These are phyloP conservation scores for Entomobrya proxima DNA, from an alignment of 2,888 invertebrate species.

Conservation along the genomic window DNA sequence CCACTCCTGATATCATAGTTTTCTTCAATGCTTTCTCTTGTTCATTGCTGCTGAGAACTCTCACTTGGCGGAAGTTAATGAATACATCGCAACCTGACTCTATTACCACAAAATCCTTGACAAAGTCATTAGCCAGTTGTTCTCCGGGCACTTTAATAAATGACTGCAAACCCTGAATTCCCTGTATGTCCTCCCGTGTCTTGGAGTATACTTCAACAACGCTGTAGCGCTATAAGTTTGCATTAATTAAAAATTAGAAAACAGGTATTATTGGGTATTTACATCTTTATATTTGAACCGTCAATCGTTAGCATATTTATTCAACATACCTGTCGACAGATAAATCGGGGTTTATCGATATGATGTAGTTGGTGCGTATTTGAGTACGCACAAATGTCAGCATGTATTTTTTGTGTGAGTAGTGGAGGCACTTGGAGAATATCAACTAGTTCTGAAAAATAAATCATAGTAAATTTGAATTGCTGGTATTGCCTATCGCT, in stretches of 20 bases:
- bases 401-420: constrained; percentile 11
- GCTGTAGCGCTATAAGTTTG: not conserved
- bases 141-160: no score
- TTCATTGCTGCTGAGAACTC: no score
- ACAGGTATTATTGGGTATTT: no score
- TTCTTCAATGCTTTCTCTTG: no score
- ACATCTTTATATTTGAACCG: no score
- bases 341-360: not conserved
- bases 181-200: not conserved
- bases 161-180: no score
- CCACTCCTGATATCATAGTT: no score
- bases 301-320: no score
- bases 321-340: constrained; percentile 35
- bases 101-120: constrained; percentile 17
- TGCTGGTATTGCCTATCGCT: not conserved
- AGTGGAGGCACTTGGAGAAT: constrained; percentile 24
- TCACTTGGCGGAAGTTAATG: not conserved
- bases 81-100: constrained; percentile 43
- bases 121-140: not conserved
- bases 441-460: not conserved
- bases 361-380: not conserved
- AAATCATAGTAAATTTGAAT: not conserved
- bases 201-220: constrained; percentile 24
- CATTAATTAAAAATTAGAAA: not conserved
- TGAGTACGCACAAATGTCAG: constrained; percentile 17